Evolutionary conservation across 2,888 invertebrate species (phyloP).

Genomic region (Himalopsyche kuldschensis): DNA sequence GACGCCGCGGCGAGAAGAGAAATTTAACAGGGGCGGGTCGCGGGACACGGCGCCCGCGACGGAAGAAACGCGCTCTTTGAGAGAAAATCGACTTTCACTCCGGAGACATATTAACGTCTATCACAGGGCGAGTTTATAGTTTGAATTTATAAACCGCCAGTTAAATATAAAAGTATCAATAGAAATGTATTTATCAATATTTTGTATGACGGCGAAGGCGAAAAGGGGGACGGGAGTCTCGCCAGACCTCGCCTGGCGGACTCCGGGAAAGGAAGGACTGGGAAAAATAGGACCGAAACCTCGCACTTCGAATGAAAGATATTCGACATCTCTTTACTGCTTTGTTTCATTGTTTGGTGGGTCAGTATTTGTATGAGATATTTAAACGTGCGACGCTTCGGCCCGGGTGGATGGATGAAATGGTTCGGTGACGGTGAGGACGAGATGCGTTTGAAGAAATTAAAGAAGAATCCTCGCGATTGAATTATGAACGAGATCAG

Average conservation of each 20-base stretch:
- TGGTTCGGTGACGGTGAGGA: not conserved
- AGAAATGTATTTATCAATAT: conserved; percentile 38
- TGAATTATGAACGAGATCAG: conserved; percentile 2
- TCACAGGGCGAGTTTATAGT: conserved; percentile 38
- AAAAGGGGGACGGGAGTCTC: conserved; percentile 2
- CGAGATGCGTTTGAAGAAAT: not conserved
- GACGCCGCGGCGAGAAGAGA: not conserved
- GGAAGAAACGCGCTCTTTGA: not conserved
- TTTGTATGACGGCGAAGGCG: conserved; percentile 20
- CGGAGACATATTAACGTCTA: conserved; percentile 29
- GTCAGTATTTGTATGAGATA: not conserved
- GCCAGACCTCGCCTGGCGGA: not conserved
- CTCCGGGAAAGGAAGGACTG: not conserved
- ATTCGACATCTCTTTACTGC: not conserved
- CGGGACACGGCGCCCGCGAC: not conserved
- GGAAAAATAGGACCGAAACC: not conserved
- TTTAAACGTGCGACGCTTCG: not conserved
- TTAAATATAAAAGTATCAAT: conserved; percentile 43
- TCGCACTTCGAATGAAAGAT: not conserved
- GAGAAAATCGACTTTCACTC: conserved; percentile 3
- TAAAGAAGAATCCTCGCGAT: not conserved
- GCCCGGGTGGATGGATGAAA: not conserved
- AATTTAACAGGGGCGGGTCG: not conserved
- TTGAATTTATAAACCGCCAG: conserved; percentile 35
- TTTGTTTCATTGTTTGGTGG: not conserved